Conservation (phyloP, 2,113 vertebrate genomes). For the Rhinolophus ferrumequinum region DNA sequence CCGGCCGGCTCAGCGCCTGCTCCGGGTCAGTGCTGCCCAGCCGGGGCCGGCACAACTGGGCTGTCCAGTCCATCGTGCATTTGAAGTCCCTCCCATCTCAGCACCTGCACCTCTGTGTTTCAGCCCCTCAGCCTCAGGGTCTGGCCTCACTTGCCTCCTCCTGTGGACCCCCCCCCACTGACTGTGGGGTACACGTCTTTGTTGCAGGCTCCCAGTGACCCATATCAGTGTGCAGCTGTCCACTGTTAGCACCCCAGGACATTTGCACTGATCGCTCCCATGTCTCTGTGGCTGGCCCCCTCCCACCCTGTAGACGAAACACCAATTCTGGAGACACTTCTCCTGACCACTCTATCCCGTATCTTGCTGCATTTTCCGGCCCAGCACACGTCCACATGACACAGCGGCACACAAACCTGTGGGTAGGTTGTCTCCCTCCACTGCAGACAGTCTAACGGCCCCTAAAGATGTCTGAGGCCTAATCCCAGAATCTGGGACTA, state of each 20-base stretch:
- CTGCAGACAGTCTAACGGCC: background rate
- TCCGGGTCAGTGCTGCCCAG: no score
- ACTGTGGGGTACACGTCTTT: background rate
- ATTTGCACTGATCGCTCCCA: background rate
- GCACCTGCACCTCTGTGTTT: no score
- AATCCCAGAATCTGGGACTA: background rate
- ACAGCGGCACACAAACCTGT: rapidly evolving
- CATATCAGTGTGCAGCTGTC: no score
- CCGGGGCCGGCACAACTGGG: background rate
- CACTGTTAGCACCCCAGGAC: background rate
- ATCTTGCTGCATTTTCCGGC: background rate
- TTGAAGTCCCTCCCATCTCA: background rate
- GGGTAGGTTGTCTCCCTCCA: background rate
- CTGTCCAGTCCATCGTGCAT: rapidly evolving
- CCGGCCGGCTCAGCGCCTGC: rapidly evolving
- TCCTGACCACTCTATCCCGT: rapidly evolving
- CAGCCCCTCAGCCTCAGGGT: no score
- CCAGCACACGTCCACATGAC: rapidly evolving
- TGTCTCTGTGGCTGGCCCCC: background rate
- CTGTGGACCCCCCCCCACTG: no score
- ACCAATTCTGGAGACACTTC: no score
- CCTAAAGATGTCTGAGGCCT: background rate
- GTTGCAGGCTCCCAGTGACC: background rate
- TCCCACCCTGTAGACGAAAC: no score
- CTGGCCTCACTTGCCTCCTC: background rate